Evolutionary conservation across 2,113 vertebrate species (phyloP).

Genomic region (Euleptes europaea): DNA sequence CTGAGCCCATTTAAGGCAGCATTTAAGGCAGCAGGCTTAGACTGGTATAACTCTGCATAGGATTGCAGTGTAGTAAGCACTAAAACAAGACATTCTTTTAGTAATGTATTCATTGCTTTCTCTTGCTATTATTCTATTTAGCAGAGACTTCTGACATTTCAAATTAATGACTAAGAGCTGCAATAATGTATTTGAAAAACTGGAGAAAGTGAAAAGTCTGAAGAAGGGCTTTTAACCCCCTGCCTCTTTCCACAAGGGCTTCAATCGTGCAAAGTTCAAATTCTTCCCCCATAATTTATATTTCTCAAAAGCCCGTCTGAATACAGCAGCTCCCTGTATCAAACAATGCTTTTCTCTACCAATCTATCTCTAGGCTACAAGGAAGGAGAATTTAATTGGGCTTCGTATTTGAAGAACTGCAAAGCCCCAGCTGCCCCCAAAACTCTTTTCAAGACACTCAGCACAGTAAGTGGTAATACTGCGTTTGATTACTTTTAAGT

Average conservation of each 20-base stretch:
- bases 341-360: constrained; percentile 39
- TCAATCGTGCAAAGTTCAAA: constrained; percentile 44
- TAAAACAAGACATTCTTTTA: neutral
- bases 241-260: constrained; percentile 32
- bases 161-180: constrained; percentile 49
- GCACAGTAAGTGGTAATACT: constrained; percentile 75
- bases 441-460: constrained; percentile 88
- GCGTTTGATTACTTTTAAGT: neutral
- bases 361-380: constrained; percentile 80
- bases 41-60: too few species aligned
- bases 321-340: neutral
- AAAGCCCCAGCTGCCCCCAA: constrained; percentile 89
- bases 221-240: constrained; percentile 20
- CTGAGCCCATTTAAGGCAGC: too few species aligned
- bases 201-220: constrained; percentile 11
- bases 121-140: constrained; percentile 30
- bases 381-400: constrained; percentile 91
- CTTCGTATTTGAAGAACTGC: constrained; percentile 87
- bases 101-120: neutral
- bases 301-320: constrained; percentile 50
- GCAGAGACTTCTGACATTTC: constrained; percentile 37
- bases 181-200: neutral
- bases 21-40: too few species aligned
- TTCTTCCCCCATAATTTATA: constrained; percentile 48
- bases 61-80: neutral